Evolutionary conservation across 64 coral and sea anemone species (phyloP).

Genomic region (Actinia tenebrosa): DNA sequence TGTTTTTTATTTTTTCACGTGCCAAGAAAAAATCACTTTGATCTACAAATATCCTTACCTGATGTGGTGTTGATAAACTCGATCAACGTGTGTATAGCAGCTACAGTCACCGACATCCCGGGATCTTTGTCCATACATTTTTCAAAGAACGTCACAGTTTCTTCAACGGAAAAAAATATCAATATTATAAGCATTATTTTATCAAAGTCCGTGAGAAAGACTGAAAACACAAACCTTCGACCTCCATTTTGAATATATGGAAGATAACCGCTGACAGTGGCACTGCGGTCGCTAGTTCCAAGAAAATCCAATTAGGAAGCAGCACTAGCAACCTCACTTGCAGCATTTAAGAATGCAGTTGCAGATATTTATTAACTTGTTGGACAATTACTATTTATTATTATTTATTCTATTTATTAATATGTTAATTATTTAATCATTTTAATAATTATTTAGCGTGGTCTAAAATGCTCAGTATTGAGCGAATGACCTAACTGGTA

Average conservation of each 20-base stretch:
- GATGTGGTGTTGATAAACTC: slow-evolving; percentile 78
- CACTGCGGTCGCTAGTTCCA: neutral
- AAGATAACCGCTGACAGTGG: neutral
- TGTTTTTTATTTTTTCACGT: no score
- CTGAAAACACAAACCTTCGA: slow-evolving; percentile 16
- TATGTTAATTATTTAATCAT: no score
- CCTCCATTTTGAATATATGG: slow-evolving; percentile 29
- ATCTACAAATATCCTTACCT: slow-evolving; percentile 16
- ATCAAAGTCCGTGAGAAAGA: neutral
- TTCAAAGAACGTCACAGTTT: slow-evolving; percentile 66
- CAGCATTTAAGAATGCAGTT: no score
- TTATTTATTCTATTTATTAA: no score
- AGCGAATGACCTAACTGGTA: no score
- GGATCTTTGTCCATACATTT: slow-evolving; percentile 85
- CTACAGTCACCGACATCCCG: slow-evolving; percentile 64
- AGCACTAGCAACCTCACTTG: no score
- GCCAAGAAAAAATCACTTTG: no score
- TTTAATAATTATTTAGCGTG: no score
- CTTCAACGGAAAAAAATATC: slow-evolving; percentile 6
- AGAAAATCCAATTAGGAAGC: neutral
- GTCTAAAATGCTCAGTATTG: no score
- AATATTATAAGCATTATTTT: neutral
- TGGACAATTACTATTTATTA: no score
- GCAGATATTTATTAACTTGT: no score
- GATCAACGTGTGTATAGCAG: slow-evolving; percentile 76